These are phyloP conservation scores for Megamerina dolium DNA, from an alignment of 2,888 invertebrate species.

Conservation along the genomic window DNA sequence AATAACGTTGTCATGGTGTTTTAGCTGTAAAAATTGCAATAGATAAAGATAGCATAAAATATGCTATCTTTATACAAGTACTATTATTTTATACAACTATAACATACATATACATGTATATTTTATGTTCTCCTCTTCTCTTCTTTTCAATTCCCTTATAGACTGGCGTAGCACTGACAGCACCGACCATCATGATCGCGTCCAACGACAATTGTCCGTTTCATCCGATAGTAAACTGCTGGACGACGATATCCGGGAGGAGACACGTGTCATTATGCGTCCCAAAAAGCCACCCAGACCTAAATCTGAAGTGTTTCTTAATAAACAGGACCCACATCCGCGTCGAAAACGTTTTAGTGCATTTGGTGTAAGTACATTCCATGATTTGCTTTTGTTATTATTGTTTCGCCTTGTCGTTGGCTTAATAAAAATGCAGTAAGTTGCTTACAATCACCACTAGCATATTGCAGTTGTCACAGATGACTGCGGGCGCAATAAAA, in stretches of 20 bases:
- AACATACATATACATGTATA: too few relatives aligned
- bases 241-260: conserved; percentile 84
- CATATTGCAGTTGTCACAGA: neutral
- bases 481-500: neutral
- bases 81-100: too few relatives aligned
- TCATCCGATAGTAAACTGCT: conserved; percentile 88
- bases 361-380: conserved; percentile 74
- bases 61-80: too few relatives aligned
- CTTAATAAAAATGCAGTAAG: neutral
- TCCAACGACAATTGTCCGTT: conserved; percentile 83
- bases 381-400: neutral
- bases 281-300: conserved; percentile 90
- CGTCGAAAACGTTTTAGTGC: conserved; percentile 92
- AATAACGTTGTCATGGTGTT: too few relatives aligned
- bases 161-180: conserved; percentile 66
- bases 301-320: conserved; percentile 91
- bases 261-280: conserved; percentile 80
- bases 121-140: too few relatives aligned
- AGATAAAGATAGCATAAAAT: too few relatives aligned
- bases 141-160: conserved; percentile 47
- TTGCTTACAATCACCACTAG: neutral
- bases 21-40: too few relatives aligned
- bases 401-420: neutral
- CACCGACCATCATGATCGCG: conserved; percentile 70
- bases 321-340: conserved; percentile 64